These are phyloP conservation scores for Hirundo rustica DNA, from an alignment of 2,797 vertebrate species.

Conservation along the genomic window DNA sequence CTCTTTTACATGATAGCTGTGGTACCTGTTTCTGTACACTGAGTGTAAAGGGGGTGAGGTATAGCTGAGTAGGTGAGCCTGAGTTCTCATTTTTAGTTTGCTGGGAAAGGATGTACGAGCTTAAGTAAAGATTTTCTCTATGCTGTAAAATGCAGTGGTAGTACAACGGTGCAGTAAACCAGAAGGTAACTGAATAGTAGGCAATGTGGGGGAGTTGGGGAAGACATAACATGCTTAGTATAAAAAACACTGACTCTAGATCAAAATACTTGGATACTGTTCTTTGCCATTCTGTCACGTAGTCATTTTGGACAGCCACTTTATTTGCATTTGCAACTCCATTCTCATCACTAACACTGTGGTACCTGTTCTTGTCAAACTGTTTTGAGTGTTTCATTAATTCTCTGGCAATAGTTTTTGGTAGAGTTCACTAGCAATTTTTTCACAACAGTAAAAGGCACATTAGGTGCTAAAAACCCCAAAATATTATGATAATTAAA, in stretches of 20 bases:
- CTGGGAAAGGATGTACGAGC: background rate
- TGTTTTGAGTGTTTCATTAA: background rate
- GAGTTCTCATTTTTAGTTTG: background rate
- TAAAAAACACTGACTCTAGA: background rate
- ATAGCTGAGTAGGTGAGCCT: background rate
- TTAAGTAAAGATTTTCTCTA: background rate
- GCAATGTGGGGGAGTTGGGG: fast-evolving
- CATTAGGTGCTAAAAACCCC: background rate
- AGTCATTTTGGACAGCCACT: background rate
- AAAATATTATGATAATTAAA: background rate
- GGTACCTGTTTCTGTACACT: background rate
- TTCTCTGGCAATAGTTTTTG: background rate
- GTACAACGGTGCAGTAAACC: background rate
- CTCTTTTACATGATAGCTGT: background rate
- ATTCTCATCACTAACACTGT: background rate
- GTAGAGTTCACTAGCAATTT: background rate
- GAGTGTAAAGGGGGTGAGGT: background rate
- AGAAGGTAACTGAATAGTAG: background rate
- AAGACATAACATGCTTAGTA: background rate
- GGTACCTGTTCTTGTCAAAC: background rate
- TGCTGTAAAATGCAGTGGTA: background rate
- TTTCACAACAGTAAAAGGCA: background rate
- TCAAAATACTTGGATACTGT: background rate
- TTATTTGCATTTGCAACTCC: background rate
- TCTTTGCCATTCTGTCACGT: background rate